Base-by-base conservation (phyloP, 2,888 invertebrate genomes). In the Osmoderma eremita region DNA sequence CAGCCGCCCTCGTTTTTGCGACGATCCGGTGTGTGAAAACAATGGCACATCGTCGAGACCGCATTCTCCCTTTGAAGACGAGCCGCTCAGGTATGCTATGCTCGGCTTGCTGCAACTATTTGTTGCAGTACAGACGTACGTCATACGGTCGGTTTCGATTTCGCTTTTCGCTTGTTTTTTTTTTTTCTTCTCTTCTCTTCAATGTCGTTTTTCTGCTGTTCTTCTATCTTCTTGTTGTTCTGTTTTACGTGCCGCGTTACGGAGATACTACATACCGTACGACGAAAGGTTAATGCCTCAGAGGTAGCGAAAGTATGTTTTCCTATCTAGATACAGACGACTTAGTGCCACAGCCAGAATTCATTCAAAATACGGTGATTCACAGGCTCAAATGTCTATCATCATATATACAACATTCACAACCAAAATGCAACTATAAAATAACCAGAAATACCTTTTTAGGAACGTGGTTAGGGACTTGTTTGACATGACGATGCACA, bases 1-100 rank as follows among this genome's bases (percentile, higher is more conserved):
- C 75, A 73, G 80, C 79, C 80, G 81, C 79, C 78, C 79, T 78
- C 76, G 80, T 80, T 81, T 81, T 81, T 79, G 79, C 77, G 71
- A 73, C 77, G 78, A 78, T 78, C 77, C 79, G 75, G 80, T 81
- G 82, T 81, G 82, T 81, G 81, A 82, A 82, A 82, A 82, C 82
- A 82, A 82, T 81, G 81, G 82, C 81, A 81, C 79, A 80, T 81
- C 80, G 80, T 74, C 68, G 76, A 74, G 78, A 79, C 80, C 78
- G 78, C 81, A 81, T 81, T 82, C 82, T 81, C 73, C 65, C 81
- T 81, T 81, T 81, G 81, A 78, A 75, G 76, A 75, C 76, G 76
- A 78, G 75, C 74, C 45, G 45, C 71, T 72, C 72, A 75, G 78
- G 79, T 76, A 79, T 79, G 77, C 78, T 72, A 70, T 74, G 71